Conservation (phyloP, 2,888 invertebrate genomes). For the Epiblema foenella region DNA sequence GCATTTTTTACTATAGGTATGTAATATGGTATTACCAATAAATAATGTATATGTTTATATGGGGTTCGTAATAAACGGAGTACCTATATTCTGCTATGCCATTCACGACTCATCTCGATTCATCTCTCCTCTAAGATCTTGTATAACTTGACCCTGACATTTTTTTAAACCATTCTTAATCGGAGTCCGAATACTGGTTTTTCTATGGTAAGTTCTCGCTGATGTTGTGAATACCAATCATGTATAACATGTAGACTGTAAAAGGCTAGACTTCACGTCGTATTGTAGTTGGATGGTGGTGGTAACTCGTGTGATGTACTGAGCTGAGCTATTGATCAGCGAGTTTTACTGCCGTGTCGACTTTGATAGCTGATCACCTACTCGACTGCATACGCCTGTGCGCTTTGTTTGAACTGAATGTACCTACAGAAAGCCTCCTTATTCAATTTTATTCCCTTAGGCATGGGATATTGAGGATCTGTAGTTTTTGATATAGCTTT, state of each 20-base stretch:
- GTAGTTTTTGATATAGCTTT: neutral
- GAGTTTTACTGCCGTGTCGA: conserved; percentile 37
- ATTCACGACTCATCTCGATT: neutral
- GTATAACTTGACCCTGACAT: neutral
- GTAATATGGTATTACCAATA: too few species aligned
- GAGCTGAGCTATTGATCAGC: conserved; percentile 31
- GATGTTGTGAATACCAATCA: too few species aligned
- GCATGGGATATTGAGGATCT: neutral
- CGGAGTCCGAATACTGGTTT: neutral
- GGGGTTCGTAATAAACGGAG: neutral
- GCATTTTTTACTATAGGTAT: too few species aligned
- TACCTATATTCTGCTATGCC: neutral
- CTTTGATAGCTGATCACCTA: conserved; percentile 36
- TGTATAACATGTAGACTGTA: conserved; percentile 18
- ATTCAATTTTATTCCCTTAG: conserved; percentile 1
- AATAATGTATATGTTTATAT: too few species aligned
- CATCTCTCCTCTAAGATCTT: neutral
- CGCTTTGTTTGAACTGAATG: conserved; percentile 15
- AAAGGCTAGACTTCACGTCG: conserved; percentile 27
- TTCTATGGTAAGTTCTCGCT: neutral
- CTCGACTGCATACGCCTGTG: conserved; percentile 9
- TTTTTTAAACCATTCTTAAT: neutral
- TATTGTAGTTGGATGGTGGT: conserved; percentile 28
- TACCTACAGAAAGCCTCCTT: conserved; percentile 14
- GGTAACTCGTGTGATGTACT: conserved; percentile 15